A percentile compares a stretch with the other conserved stretches of the same genome.
Evolutionary conservation across 2,888 invertebrate species (phyloP).

Genomic region (Podotricha telesiphe): DNA sequence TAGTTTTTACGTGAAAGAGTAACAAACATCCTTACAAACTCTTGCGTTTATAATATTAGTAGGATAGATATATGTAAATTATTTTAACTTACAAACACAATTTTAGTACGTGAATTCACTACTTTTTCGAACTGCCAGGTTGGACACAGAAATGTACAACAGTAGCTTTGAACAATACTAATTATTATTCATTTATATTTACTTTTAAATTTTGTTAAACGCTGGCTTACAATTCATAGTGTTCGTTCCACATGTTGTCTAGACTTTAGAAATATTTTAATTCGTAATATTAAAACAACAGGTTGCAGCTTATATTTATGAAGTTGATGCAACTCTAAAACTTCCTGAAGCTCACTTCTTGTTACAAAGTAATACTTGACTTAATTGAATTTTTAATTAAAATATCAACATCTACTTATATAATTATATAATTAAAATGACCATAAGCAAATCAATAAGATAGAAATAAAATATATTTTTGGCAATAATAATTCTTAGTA

Average conservation of each 20-base stretch:
- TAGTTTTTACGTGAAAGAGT: too few relatives aligned
- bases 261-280: conserved; percentile 19
- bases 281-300: conserved; percentile 30
- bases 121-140: too few relatives aligned
- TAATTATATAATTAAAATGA: neutral
- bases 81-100: too few relatives aligned
- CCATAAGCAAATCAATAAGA: neutral
- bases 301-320: conserved; percentile 21
- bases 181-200: neutral
- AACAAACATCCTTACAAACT: too few relatives aligned
- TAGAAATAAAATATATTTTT: neutral
- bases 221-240: neutral
- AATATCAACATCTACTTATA: neutral
- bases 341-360: conserved; percentile 1
- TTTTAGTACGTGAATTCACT: too few relatives aligned
- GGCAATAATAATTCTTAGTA: neutral
- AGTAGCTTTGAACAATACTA: too few relatives aligned
- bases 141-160: too few relatives aligned
- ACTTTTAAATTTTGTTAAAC: neutral
- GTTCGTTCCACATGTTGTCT: neutral
- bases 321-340: conserved; percentile 13
- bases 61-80: too few relatives aligned
- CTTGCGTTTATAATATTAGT: too few relatives aligned
- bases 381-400: conserved; percentile 16
- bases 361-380: conserved; percentile 16